A percentile compares a stretch with the other conserved stretches of the same genome.
Conservation (phyloP, 2,797 vertebrate genomes). For the Scolopax rusticola region DNA sequence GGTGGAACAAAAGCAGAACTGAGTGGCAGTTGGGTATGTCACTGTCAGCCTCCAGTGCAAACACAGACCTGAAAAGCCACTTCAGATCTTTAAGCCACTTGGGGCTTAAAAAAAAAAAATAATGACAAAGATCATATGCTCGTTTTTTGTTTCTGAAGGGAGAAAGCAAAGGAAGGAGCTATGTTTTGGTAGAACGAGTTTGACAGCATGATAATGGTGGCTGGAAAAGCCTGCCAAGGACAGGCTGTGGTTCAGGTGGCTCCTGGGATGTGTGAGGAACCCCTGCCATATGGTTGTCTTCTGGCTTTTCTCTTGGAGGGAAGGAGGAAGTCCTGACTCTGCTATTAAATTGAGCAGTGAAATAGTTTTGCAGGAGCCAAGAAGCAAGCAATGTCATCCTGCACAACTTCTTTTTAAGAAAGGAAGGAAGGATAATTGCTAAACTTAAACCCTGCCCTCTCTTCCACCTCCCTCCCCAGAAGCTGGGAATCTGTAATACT, state of each 20-base stretch:
- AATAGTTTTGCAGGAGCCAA: neutral
- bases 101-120: neutral
- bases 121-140: fast-evolving
- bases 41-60: neutral
- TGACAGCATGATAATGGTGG: neutral
- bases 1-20: neutral
- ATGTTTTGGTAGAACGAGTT: fast-evolving
- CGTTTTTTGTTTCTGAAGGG: neutral
- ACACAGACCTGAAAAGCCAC: neutral
- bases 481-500: neutral
- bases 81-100: neutral
- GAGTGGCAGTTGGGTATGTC: neutral
- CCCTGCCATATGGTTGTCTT: neutral
- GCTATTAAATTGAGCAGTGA: neutral
- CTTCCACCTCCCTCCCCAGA: neutral
- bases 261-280: neutral
- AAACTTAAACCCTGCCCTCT: neutral
- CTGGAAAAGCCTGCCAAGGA: neutral
- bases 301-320: neutral
- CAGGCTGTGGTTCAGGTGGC: neutral
- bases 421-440: neutral
- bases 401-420: fast-evolving
- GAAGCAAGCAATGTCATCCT: neutral
- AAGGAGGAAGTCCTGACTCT: neutral
- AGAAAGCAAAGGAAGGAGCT: neutral